Percentiles rank a stretch among this genome's conserved stretches.
These are phyloP conservation scores for Pseudomugil gertrudae DNA, from an alignment of 2,797 vertebrate species.

Conservation along the genomic window DNA sequence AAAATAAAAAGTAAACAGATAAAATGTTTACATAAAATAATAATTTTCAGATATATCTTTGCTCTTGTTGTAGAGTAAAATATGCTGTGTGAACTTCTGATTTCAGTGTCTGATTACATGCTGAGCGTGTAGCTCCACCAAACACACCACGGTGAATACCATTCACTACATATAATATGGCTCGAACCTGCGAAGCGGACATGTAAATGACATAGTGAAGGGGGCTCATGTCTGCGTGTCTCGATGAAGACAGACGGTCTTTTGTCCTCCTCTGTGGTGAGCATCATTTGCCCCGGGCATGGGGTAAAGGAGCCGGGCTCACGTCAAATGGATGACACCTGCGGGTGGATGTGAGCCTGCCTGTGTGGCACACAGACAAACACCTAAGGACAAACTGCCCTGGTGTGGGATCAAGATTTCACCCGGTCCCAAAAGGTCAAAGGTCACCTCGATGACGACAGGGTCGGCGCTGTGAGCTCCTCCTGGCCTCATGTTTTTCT, in stretches of 20 bases:
- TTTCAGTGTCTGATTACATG: conserved; percentile 38
- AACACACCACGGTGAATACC: conserved; percentile 38
- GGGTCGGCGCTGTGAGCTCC: conserved; percentile 53
- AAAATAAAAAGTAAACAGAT: neutral
- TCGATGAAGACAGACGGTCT: conserved; percentile 58
- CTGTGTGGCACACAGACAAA: conserved; percentile 46
- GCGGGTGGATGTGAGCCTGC: conserved; percentile 56
- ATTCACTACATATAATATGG: conserved; percentile 12
- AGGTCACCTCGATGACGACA: conserved; percentile 64
- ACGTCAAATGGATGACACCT: conserved; percentile 73
- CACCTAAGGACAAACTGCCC: conserved; percentile 61
- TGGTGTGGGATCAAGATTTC: conserved; percentile 61
- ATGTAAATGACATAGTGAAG: conserved; percentile 44
- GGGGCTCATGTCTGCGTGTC: conserved; percentile 40
- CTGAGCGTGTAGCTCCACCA: conserved; percentile 24
- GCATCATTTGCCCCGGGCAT: conserved; percentile 45
- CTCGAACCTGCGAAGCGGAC: conserved; percentile 34
- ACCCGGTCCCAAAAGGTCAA: conserved; percentile 68
- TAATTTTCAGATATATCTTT: neutral
- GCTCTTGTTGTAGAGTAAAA: conserved; percentile 31
- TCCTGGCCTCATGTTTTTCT: conserved; percentile 77
- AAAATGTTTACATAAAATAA: neutral
- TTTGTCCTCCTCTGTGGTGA: conserved; percentile 61
- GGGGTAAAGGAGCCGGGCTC: conserved; percentile 16
- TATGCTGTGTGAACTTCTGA: neutral